Base-by-base conservation (phyloP, 1,140 invertebrate genomes). In the Hyles vespertilio region DNA sequence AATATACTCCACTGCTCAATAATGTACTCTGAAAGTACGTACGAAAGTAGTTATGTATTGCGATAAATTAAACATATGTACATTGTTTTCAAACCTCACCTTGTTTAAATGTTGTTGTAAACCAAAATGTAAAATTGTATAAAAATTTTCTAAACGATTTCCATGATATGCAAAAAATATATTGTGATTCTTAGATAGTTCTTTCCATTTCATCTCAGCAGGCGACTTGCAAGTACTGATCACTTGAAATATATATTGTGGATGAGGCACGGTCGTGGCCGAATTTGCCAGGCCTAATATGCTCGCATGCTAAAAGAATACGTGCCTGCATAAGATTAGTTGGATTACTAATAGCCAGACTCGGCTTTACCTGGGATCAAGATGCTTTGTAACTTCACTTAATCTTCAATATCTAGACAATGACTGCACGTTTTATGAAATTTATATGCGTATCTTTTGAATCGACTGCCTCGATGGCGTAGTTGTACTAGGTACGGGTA, bases 41-140 rank as follows among this genome's bases (percentile, higher is more conserved):
- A 45, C 44, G 44, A 45, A n/a, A 3, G 4, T 45, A 9, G n/a
- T 45, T 9, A 45, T 9, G 3, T 45, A 45, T n/a, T 45, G 4
- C 2, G 3, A 45, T 9, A 22, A 22, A 22, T 45, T 3, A 45
- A 9, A 45, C 8, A 45, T 45, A 45, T 45, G 8, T 45, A 49
- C 33, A 48, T 57, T 22, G 22, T 22, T 22, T 22, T 9, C 10
- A 34, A 52, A 36, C 6, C 53, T 72, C 88, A 95, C 94, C 89
- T 95, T 95, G 79, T 93, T 95, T 84, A 95, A 91, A 81, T 93
- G 93, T 67, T 93, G 92, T 67, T 95, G 93, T 56, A 96, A 84
- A 34, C 95, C 95, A 87, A 94, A 93, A 80, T 95, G 92, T 44
- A 96, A 77, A 61, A 96, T 96, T 0, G 94, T 94, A 89, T 95